Percentiles rank a stretch among this genome's conserved stretches.
These are phyloP conservation scores for Gobiocypris rarus DNA, from an alignment of 2,113 vertebrate genomes.

Conservation along the genomic window DNA sequence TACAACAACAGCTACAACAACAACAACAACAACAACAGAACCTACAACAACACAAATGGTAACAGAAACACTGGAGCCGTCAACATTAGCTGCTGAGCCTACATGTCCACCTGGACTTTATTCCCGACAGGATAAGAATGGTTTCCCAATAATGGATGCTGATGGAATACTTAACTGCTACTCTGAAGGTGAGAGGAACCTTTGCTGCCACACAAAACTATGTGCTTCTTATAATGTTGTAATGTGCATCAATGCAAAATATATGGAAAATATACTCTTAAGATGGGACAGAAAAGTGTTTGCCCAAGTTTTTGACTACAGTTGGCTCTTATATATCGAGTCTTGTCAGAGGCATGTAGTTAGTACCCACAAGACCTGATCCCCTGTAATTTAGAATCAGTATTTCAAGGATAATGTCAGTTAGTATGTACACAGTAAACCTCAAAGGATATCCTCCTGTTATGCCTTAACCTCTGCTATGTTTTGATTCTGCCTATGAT, in stretches of 20 bases:
- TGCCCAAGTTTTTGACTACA: conserved; percentile 8
- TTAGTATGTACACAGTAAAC: conserved; percentile 9
- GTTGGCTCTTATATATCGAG: conserved; percentile 19
- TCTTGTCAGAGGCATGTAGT: conserved; percentile 28
- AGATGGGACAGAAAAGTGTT: not conserved
- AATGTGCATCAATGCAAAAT: not conserved
- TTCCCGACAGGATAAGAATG: conserved; percentile 80
- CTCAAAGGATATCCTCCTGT: conserved; percentile 14
- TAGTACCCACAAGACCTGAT: conserved; percentile 27
- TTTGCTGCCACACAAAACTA: not conserved
- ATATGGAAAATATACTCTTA: not conserved
- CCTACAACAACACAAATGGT: conserved; percentile 74
- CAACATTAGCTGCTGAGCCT: conserved; percentile 71
- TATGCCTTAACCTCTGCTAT: conserved; percentile 7
- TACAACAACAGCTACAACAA: conserved; percentile 67
- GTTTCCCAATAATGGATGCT: conserved; percentile 78
- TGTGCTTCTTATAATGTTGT: not conserved
- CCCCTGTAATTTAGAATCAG: conserved; percentile 37
- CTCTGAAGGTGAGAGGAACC: conserved; percentile 82
- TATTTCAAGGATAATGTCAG: conserved; percentile 27
- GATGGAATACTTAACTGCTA: conserved; percentile 85
- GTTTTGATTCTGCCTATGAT: not conserved
- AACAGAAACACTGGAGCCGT: conserved; percentile 69
- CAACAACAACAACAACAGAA: conserved; percentile 67
- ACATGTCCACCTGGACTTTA: conserved; percentile 90